phyloP scores from a whole-genome alignment of 2,113 vertebrate genomes.

The Falcunculus frontatus region DNA sequence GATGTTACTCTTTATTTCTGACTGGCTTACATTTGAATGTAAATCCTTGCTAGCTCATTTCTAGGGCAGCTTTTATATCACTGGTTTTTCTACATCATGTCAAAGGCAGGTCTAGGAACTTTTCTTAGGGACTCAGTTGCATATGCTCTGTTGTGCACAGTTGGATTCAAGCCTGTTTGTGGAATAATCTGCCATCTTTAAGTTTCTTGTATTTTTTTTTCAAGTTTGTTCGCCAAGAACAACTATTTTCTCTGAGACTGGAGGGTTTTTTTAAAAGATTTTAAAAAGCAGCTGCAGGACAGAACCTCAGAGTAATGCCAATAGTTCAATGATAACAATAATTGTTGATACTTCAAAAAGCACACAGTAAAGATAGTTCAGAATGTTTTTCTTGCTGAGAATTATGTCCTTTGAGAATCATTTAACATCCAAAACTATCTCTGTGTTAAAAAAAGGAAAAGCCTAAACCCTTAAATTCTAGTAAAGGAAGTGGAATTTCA shows the following conservation, averaged over 20 bases:
- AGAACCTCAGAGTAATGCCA: background rate
- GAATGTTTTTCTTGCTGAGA: background rate
- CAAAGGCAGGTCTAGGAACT: background rate
- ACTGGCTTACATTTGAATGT: background rate
- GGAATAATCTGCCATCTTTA: background rate
- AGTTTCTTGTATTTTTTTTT: background rate
- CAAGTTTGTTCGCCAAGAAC: background rate
- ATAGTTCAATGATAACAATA: background rate
- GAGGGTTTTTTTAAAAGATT: background rate
- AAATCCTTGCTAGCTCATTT: background rate
- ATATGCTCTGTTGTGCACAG: background rate
- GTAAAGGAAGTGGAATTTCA: background rate
- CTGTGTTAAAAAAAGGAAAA: background rate
- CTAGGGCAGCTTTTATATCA: background rate
- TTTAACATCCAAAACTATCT: background rate
- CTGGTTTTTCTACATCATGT: background rate
- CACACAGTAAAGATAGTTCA: background rate
- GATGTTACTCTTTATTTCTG: background rate
- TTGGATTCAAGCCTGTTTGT: background rate
- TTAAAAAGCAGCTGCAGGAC: background rate
- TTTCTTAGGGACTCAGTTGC: background rate
- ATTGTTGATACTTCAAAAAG: background rate
- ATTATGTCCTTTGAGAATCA: background rate
- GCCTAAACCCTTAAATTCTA: background rate
- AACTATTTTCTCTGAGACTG: background rate